Percentiles rank a stretch among this genome's conserved stretches.
These are phyloP conservation scores for Panagrolaimus sp. DNA, from an alignment of 1,140 invertebrate species.

Conservation along the genomic window DNA sequence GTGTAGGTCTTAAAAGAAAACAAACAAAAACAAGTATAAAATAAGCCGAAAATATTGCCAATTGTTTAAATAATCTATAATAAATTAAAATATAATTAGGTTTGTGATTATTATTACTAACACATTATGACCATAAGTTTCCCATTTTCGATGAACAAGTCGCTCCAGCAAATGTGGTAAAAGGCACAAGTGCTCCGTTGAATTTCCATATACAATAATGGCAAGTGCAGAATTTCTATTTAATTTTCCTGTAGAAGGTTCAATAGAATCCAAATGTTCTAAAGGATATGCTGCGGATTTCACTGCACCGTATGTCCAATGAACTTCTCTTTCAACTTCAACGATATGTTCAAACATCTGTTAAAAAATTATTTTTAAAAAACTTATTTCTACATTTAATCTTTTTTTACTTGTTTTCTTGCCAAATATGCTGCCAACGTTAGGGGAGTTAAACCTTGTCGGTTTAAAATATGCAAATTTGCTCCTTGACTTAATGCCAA, in stretches of 20 bases:
- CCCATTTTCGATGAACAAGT: conserved; percentile 91
- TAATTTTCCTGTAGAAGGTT: conserved; percentile 78
- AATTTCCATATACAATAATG: conserved; percentile 91
- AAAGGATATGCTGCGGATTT: conserved; percentile 89
- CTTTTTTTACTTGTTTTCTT: conserved; percentile 67
- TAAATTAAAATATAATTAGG: background rate
- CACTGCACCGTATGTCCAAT: conserved; percentile 69
- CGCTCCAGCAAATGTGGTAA: conserved; percentile 89
- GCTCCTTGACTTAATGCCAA: conserved; percentile 85
- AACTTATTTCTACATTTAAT: background rate
- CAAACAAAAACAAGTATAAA: conserved; percentile 45
- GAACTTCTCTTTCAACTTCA: conserved; percentile 60
- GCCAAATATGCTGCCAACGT: conserved; percentile 86
- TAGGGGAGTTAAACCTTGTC: conserved; percentile 78
- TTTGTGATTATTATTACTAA: conserved; percentile 47
- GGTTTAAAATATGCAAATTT: conserved; percentile 75
- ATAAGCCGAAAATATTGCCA: conserved; percentile 35
- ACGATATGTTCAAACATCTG: conserved; percentile 72
- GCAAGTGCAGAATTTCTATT: conserved; percentile 86
- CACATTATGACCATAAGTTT: conserved; percentile 84
- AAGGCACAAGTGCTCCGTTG: conserved; percentile 84
- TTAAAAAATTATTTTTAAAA: conserved; percentile 61
- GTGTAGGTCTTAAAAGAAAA: conserved; percentile 46
- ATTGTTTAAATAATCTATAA: conserved; percentile 44
- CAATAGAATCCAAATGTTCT: conserved; percentile 89